Base-by-base conservation (phyloP, 2,888 invertebrate species). In the Microctonus hyperodae region DNA sequence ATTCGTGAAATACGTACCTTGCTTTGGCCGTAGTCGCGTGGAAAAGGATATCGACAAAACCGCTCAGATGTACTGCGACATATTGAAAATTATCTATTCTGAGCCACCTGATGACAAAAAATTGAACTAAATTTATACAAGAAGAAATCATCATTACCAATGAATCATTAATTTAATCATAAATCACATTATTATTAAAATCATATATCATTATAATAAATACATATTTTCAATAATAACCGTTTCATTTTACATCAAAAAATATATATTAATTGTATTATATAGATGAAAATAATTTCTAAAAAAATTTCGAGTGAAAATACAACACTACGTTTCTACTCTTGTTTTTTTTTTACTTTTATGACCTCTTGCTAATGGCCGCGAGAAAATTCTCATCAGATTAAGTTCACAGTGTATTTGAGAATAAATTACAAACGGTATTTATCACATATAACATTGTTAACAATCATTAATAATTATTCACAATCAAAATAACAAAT, bases 1-100 rank as follows among this genome's bases (percentile, higher is more conserved):
- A 69, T 61, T 65, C n/a, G 59, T 64, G 65, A 71, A 69, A 68
- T 72, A 73, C 74, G 72, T 75, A 79, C 78, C 78, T 77, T 76
- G 72, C 64, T 68, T 74, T 72, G 70, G 71, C 73, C 72, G 69
- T 70, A 59, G 75, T 74, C 73, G 75, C 73, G 70, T 74, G 75
- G 75, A 76, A 78, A 71, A 75, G 77, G 72, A 70, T 70, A 23
- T 88, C 89, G 72, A 93, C 87, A 0, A 89, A 91, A 71, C 58
- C n/a, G 22, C 11, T 22, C 5, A 71, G 72, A 72, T 40, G 40
- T 65, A 64, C 60, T 23, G 31, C 56, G 1, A 13, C 9, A 59
- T 53, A 9, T 53, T 5, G 22, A 51, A 51, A 55, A 20, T 55
- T n/a, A n/a, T n/a, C n/a, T 16, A 11, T 0, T 3, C 33, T 20